Evolutionary conservation across 2,888 invertebrate genomes (phyloP), one percentile per base, ranked within the genome.

Genomic region (Junonia oenone): DNA sequence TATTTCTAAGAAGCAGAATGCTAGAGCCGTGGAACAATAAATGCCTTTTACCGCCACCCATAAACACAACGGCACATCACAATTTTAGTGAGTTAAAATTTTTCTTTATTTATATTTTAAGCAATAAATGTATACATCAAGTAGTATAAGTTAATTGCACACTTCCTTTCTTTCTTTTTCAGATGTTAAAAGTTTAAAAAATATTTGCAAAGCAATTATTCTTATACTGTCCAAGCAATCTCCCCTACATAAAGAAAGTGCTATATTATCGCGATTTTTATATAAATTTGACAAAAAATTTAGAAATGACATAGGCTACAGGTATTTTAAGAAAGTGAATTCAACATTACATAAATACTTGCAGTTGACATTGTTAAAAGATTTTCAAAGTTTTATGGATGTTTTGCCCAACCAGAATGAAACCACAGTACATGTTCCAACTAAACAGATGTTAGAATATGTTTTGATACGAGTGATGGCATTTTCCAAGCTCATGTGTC

Each of bases 201-300:
- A 78, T 58, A 63, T 64, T 33, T 77, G 76, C 49, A 76, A 69
- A 14, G 81, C 73, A 55, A 76, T 83, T 2, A 62, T 73, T 9
- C 74, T 71, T 55, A 69, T 83, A 31, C 63, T 90, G 58, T 72
- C 79, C 8, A 83, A 83, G 35, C 91, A 91, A 63, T 81, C 85
- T 6, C 80, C 89, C n/a, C 69, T 92, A 5, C 88, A 91, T 54
- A 76, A 76, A 47, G 92, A 92, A 75, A 88, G 91, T 61, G 91
- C 92, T 2, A 65, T 92, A 56, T 71, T 92, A 1, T 92, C 92
- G 45, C 83, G 92, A 64, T 78, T 92, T 64, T 70, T 92, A 22
- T 93, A 93, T 64, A 91, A 92, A 64, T 91, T 90, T 77, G 91
- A 92, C 62, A 89, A 83, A 56, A 92, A 92, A 71, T 92, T 92